Conservation (phyloP, 2,113 vertebrate genomes). For the Pollachius pollachius region DNA sequence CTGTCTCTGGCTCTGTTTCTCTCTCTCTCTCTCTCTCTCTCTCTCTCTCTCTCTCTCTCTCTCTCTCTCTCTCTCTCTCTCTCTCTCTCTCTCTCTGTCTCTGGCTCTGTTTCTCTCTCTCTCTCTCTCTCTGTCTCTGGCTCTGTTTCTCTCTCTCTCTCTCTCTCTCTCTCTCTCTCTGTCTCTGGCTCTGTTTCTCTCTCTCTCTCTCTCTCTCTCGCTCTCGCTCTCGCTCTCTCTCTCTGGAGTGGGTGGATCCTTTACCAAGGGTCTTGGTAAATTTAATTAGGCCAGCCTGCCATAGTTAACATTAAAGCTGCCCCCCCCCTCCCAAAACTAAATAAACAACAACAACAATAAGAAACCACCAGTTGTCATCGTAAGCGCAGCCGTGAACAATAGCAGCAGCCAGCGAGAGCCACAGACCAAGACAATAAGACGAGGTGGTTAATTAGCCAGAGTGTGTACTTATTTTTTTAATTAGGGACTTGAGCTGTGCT, state of each 20-base stretch:
- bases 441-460: constrained; percentile 56
- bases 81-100: no score
- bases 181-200: constrained; percentile 21
- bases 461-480: constrained; percentile 52
- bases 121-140: no score
- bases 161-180: constrained; percentile 25
- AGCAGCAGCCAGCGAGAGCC: constrained; percentile 28
- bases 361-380: constrained; percentile 28
- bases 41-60: no score
- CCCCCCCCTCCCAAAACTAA: no score
- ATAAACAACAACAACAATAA: background rate
- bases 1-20: no score
- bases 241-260: constrained; percentile 14
- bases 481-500: constrained; percentile 48
- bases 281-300: constrained; percentile 30
- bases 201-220: constrained; percentile 22
- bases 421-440: constrained; percentile 43
- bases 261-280: constrained; percentile 38
- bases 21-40: no score
- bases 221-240: constrained; percentile 25
- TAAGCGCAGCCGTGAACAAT: constrained; percentile 36
- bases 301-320: constrained; percentile 21
- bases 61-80: no score
- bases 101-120: no score
- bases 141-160: constrained; percentile 12